These are phyloP conservation scores for Sympetrum striolatum DNA, from an alignment of 2,888 invertebrate species.

Conservation along the genomic window DNA sequence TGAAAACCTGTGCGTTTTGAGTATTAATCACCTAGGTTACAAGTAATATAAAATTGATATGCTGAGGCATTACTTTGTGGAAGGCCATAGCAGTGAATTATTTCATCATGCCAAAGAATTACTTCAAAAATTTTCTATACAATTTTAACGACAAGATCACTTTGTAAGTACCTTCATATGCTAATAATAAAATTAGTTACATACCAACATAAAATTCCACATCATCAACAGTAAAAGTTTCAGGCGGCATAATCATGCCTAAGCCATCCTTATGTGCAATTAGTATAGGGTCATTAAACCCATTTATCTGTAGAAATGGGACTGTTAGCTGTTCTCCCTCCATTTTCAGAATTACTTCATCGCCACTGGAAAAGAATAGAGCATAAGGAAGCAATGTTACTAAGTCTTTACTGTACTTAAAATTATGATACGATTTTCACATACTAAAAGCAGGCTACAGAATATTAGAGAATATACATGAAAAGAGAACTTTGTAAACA, in stretches of 20 bases:
- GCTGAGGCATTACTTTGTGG: too few species aligned
- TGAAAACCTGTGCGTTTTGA: too few species aligned
- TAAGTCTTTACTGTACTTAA: background rate
- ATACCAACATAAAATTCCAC: slow-evolving; percentile 71
- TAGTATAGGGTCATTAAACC: slow-evolving; percentile 72
- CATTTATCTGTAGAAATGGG: slow-evolving; percentile 68
- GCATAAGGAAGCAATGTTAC: background rate
- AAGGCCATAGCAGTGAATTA: too few species aligned
- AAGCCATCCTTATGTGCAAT: slow-evolving; percentile 72
- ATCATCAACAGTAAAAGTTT: slow-evolving; percentile 70
- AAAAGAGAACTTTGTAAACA: background rate
- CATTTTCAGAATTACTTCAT: slow-evolving; percentile 66
- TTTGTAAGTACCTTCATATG: too few species aligned
- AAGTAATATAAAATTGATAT: too few species aligned
- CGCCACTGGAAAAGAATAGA: slow-evolving; percentile 61
- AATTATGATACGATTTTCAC: background rate
- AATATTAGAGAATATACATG: slow-evolving; percentile 35
- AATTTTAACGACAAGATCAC: too few species aligned
- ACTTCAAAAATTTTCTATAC: too few species aligned
- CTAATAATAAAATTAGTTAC: slow-evolving; percentile 47
- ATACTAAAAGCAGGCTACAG: background rate
- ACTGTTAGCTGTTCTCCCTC: slow-evolving; percentile 70
- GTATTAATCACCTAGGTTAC: too few species aligned
- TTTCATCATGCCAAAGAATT: too few species aligned
- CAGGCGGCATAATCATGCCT: slow-evolving; percentile 71